Conservation (phyloP, 2,113 vertebrate species). For the Microtus richardsoni region DNA sequence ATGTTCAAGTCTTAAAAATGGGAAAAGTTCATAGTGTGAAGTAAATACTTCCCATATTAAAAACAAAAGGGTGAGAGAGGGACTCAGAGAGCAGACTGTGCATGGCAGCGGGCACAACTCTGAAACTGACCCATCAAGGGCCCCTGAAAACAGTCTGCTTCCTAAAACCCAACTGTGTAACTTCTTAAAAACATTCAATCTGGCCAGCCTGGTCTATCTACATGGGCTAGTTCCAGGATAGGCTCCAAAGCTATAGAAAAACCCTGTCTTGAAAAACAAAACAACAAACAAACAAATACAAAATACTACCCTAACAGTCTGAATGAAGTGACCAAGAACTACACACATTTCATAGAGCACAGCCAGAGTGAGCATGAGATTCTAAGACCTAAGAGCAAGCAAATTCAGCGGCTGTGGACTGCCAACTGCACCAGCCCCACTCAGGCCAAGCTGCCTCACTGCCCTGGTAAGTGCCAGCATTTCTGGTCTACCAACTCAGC, state of each 20-base stretch:
- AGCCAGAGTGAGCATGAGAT: not conserved
- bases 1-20: not conserved
- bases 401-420: fast-evolving
- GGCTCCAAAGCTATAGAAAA: too few relatives aligned
- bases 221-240: too few relatives aligned
- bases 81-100: not conserved
- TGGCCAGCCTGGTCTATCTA: too few relatives aligned
- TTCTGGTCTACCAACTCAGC: not conserved
- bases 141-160: not conserved
- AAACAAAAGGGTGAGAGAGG: not conserved
- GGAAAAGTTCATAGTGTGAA: not conserved
- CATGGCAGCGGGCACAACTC: not conserved
- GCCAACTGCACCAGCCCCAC: not conserved
- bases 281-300: too few relatives aligned
- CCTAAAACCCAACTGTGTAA: not conserved
- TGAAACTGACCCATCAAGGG: not conserved
- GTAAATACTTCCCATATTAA: not conserved
- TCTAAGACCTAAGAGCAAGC: not conserved
- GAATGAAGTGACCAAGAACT: not conserved
- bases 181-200: not conserved
- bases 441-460: not conserved
- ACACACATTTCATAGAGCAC: not conserved
- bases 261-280: too few relatives aligned
- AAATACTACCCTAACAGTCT: not conserved
- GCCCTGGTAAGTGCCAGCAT: not conserved